Conservation (phyloP, 2,113 vertebrate species). For the Sula dactylatra region DNA sequence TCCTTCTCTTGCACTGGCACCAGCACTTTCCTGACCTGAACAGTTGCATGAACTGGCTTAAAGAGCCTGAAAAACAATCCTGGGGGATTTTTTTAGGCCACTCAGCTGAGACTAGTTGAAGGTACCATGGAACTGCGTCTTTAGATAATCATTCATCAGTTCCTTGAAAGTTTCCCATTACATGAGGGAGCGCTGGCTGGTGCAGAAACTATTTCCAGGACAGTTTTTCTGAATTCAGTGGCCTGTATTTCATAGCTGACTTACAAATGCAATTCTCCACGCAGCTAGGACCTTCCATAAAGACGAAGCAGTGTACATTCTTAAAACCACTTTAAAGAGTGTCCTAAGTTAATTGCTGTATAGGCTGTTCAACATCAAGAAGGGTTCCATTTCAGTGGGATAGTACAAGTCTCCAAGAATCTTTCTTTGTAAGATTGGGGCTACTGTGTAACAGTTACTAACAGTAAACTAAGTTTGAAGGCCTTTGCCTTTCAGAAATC, state of each 20-base stretch:
- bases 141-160: neutral
- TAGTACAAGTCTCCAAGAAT: neutral
- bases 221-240: neutral
- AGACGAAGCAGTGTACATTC: neutral
- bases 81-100: neutral
- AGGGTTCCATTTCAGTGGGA: neutral
- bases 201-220: neutral
- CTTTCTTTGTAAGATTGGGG: neutral
- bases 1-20: neutral
- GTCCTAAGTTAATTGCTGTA: neutral
- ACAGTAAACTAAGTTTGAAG: neutral
- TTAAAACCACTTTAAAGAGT: neutral
- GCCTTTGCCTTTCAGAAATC: neutral
- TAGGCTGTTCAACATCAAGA: neutral
- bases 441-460: neutral
- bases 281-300: neutral
- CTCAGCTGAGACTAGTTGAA: neutral
- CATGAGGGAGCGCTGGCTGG: neutral
- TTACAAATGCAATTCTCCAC: neutral
- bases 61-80: conserved; percentile 1
- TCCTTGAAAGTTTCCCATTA: neutral
- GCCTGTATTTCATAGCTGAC: neutral
- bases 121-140: neutral
- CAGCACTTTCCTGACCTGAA: neutral
- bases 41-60: neutral